phyloP scores from a whole-genome alignment of 1,140 invertebrate species.

The Octopus sinensis region DNA sequence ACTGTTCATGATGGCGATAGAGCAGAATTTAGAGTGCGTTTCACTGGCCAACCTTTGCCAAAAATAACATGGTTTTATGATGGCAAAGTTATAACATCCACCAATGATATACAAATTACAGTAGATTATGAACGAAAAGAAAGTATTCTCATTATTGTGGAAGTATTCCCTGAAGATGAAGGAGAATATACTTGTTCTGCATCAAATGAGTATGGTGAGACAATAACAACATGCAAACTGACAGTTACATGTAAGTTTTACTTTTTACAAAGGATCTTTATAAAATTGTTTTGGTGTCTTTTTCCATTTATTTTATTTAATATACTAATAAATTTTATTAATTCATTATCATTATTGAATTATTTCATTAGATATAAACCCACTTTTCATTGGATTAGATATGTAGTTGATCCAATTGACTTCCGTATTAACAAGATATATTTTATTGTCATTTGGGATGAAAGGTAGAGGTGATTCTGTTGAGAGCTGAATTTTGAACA shows the following conservation, averaged over 20 bases:
- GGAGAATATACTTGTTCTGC: conserved; percentile 90
- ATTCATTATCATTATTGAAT: no score
- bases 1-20: conserved; percentile 47
- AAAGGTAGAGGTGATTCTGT: no score
- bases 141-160: conserved; percentile 50
- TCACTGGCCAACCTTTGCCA: conserved; percentile 46
- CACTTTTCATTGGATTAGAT: no score
- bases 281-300: neutral
- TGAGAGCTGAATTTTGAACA: no score
- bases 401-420: no score
- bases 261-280: neutral
- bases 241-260: conserved; percentile 47
- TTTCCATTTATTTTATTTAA: neutral
- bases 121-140: conserved; percentile 44
- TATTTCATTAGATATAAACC: no score
- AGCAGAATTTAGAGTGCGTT: conserved; percentile 44
- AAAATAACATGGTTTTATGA: conserved; percentile 55
- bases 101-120: conserved; percentile 48
- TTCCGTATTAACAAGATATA: no score
- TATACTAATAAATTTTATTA: neutral
- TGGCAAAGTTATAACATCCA: conserved; percentile 45
- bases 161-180: conserved; percentile 68
- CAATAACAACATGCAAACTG: conserved; percentile 57
- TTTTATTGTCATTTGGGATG: no score
- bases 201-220: conserved; percentile 82